Conservation (phyloP, 2,797 vertebrate genomes). For the Echeneis naucrates region DNA sequence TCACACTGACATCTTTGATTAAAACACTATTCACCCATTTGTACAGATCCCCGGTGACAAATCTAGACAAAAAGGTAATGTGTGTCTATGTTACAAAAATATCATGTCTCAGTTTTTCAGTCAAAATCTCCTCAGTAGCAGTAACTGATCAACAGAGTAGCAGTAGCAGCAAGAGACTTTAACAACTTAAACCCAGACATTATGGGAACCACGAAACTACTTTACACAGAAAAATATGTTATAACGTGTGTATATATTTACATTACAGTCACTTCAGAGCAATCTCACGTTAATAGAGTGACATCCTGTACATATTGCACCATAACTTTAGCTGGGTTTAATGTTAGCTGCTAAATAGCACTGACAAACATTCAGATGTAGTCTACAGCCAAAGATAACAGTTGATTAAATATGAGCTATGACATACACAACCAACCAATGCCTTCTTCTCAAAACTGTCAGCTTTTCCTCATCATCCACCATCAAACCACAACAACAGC, state of each 20-base stretch:
- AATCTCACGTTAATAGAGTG: slow-evolving; percentile 15
- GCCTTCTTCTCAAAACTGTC: not conserved
- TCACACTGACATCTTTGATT: no score
- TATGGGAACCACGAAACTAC: slow-evolving; percentile 32
- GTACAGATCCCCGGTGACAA: slow-evolving; percentile 48
- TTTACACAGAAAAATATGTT: slow-evolving; percentile 47
- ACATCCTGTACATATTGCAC: slow-evolving; percentile 65
- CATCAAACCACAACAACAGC: not conserved
- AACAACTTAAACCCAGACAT: slow-evolving; percentile 40
- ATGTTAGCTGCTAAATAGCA: slow-evolving; percentile 5
- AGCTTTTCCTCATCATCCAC: not conserved
- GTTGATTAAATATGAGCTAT: slow-evolving; percentile 11
- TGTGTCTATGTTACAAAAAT: slow-evolving; percentile 67
- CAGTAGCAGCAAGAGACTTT: slow-evolving; percentile 36
- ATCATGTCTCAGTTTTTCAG: slow-evolving; percentile 40
- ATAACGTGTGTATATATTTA: slow-evolving; percentile 34
- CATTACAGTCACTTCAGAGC: slow-evolving; percentile 49
- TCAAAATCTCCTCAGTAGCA: slow-evolving; percentile 27
- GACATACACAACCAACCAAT: slow-evolving; percentile 6
- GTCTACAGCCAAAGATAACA: slow-evolving; percentile 19
- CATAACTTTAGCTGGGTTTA: slow-evolving; percentile 28
- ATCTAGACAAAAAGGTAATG: slow-evolving; percentile 49
- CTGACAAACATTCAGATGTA: not conserved
- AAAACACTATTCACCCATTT: slow-evolving; percentile 57
- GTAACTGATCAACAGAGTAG: slow-evolving; percentile 38